Base-by-base conservation (phyloP, 2,797 vertebrate genomes). In the Chrosomus eos region DNA sequence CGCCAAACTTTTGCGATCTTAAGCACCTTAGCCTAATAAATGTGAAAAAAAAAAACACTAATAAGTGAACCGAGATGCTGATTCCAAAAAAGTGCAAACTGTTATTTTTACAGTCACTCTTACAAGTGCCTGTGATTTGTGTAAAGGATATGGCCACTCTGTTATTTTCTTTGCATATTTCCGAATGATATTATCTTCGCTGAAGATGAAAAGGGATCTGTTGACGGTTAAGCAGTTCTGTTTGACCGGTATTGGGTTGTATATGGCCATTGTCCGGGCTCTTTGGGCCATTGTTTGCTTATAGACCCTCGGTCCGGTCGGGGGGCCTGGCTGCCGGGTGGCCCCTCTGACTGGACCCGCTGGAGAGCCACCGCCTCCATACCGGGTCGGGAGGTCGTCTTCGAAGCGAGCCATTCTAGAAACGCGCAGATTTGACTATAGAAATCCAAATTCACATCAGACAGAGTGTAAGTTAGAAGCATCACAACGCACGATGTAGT, bases 101-200 rank as follows among this genome's bases (percentile, higher is more conserved):
- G 18, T 0, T 71, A 11, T 40, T 23, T 72, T 72, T 45, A 28
- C 71, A 5, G 7, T 31, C 21, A 45, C 43, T 38, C 23, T 60
- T 40, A 26, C 43, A 51, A 80, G 31, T 40, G 60, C 18, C 16
- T 18, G 77, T 36, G 26, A 31, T 51, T 33, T 31, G 53, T 16
- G 72, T 78, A 85, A 96, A 98, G 97, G 97, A 99, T 99, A 99
- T 99, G 97, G 97, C 98, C 98, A 99, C 91, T 99, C 98, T 1
- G 97, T 99, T 95, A 99, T 98, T 94, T 97, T 95, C 95, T 99
- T 99, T 94, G 98, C 98, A 83, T 99, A 99, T 95, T 98, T 99
- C 91, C 98, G 96, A 90, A 99, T 97, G 94, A 97, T 92, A 88
- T 99, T 99, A 93, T 99, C 98, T 95, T 99, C 98, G 88, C 97